Percentiles rank a stretch among this genome's conserved stretches.
Evolutionary conservation across 37 sponge, comb jelly and placozoan species (phyloP).

Genomic region (Geodia barretti): DNA sequence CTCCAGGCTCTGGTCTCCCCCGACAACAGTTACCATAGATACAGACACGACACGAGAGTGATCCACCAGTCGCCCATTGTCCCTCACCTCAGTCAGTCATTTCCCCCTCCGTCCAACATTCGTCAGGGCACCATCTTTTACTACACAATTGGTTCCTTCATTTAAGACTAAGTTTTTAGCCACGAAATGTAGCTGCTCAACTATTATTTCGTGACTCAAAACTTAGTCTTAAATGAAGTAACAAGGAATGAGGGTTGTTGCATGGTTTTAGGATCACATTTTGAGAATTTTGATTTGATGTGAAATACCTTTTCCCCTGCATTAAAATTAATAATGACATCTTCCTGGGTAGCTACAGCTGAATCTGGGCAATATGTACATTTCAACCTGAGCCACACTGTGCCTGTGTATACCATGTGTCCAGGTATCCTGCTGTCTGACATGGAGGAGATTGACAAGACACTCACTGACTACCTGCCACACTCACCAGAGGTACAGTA

Average conservation of each 20-base stretch:
- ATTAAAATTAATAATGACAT: no score
- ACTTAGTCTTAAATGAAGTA: no score
- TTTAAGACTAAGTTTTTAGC: no score
- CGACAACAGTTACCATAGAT: slow-evolving; percentile 44
- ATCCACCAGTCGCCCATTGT: slow-evolving; percentile 52
- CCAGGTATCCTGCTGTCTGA: slow-evolving; percentile 39
- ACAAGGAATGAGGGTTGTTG: no score
- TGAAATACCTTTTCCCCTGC: no score
- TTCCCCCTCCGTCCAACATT: neutral
- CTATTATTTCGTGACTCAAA: slow-evolving; percentile 9
- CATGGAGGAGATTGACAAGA: slow-evolving; percentile 32
- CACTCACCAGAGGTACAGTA: slow-evolving; percentile 9
- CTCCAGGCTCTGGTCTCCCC: slow-evolving; percentile 49
- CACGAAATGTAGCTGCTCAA: neutral
- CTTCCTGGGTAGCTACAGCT: no score
- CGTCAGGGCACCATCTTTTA: neutral
- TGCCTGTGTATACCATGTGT: no score
- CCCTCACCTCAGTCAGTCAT: slow-evolving; percentile 64
- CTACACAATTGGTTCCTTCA: neutral
- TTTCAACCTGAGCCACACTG: no score
- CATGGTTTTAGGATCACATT: no score
- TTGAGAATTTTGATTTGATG: no score
- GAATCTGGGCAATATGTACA: no score
- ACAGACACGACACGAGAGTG: slow-evolving; percentile 37
- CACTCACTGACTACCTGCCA: slow-evolving; percentile 22